Conservation (phyloP, 2,888 invertebrate species). For the Gerris lacustris region DNA sequence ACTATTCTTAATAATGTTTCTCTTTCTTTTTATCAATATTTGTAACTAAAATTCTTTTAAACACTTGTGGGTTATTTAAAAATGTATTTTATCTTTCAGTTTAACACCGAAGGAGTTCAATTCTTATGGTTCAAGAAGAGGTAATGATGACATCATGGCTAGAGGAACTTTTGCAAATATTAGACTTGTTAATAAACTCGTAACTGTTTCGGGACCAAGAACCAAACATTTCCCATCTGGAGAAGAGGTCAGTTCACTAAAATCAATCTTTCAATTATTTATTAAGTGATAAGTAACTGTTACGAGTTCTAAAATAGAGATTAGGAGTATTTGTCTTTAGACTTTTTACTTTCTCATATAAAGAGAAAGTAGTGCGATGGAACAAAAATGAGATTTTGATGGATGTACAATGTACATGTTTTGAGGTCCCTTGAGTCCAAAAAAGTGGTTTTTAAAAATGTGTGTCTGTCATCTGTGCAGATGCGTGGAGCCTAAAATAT, state of each 20-base stretch:
- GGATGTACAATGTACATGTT: no score
- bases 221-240: slow-evolving; percentile 79
- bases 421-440: no score
- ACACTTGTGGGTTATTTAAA: no score
- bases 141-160: slow-evolving; percentile 95
- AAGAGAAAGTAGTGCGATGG: no score
- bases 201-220: slow-evolving; percentile 63
- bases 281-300: background rate
- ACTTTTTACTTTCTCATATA: no score
- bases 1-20: background rate
- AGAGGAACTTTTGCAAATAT: slow-evolving; percentile 98
- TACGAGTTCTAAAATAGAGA: background rate
- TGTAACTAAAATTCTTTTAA: no score
- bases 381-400: no score
- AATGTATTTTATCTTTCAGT: slow-evolving; percentile 38
- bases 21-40: no score
- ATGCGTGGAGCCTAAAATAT: no score
- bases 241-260: slow-evolving; percentile 48
- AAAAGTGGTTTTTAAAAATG: no score
- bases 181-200: slow-evolving; percentile 80
- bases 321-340: background rate
- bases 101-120: slow-evolving; percentile 90
- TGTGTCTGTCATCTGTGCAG: no score
- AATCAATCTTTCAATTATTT: background rate
- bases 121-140: slow-evolving; percentile 93